Conservation (phyloP, 2,888 invertebrate species). For the Eilema depressum region DNA sequence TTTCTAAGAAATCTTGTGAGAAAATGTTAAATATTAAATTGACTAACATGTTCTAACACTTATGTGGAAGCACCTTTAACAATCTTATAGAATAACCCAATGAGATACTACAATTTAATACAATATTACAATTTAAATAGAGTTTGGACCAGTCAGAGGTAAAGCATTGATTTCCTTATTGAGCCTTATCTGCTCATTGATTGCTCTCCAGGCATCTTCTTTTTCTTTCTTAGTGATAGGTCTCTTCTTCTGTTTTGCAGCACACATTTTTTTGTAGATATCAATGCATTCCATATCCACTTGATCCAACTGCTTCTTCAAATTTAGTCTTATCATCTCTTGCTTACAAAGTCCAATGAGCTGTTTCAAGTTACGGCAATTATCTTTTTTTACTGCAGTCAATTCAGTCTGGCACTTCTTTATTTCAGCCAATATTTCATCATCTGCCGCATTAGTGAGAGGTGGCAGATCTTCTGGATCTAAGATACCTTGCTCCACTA, state of each 20-base stretch:
- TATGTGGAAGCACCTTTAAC: constrained; percentile 30
- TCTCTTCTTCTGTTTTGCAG: constrained; percentile 93
- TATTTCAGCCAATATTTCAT: constrained; percentile 95
- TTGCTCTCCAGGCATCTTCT: constrained; percentile 91
- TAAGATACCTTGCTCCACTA: constrained; percentile 94
- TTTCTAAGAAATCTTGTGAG: no score
- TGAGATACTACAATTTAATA: constrained; percentile 34
- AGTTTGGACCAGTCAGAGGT: constrained; percentile 82
- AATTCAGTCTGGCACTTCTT: constrained; percentile 95
- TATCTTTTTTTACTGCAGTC: constrained; percentile 92
- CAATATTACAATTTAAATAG: constrained; percentile 64
- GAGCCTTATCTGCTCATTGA: constrained; percentile 89
- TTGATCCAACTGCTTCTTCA: constrained; percentile 91
- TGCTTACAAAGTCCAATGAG: constrained; percentile 91
- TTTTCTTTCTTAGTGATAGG: constrained; percentile 93
- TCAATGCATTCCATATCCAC: constrained; percentile 93
- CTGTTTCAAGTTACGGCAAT: constrained; percentile 90
- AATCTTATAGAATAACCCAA: constrained; percentile 42
- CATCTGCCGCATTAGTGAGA: constrained; percentile 89
- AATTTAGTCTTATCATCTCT: constrained; percentile 92
- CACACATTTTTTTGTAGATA: constrained; percentile 93
- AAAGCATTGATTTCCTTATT: constrained; percentile 84
- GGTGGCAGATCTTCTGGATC: constrained; percentile 90
- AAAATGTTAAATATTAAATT: not conserved
- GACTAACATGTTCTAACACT: not conserved